These are phyloP conservation scores for Callosobruchus maculatus DNA, from an alignment of 2,888 invertebrate species.

Conservation along the genomic window DNA sequence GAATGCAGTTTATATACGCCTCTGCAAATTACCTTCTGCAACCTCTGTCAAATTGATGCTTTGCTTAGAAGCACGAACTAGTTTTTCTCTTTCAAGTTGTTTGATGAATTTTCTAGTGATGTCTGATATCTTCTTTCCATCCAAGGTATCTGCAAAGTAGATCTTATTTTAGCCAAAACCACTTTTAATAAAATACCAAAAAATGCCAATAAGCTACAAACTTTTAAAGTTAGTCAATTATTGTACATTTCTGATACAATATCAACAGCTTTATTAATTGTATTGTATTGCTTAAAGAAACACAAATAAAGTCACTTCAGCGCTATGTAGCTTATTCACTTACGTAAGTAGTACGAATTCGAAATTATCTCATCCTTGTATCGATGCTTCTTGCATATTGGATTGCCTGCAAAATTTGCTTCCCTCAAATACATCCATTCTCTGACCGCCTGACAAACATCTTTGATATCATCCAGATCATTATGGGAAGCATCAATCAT, in stretches of 20 bases:
- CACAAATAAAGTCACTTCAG: too few species aligned
- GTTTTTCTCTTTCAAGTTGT: slow-evolving; percentile 57
- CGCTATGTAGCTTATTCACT: too few species aligned
- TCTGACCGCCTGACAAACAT: slow-evolving; percentile 55
- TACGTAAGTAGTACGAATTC: slow-evolving; percentile 59
- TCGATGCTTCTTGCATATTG: slow-evolving; percentile 59
- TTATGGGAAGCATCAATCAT: slow-evolving; percentile 59
- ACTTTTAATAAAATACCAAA: too few species aligned
- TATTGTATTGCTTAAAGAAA: too few species aligned
- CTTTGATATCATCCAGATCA: slow-evolving; percentile 54
- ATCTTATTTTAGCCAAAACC: neutral
- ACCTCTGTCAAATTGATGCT: slow-evolving; percentile 33
- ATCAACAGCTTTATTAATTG: too few species aligned
- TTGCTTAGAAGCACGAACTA: slow-evolving; percentile 25
- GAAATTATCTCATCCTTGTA: slow-evolving; percentile 68
- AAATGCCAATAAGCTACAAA: too few species aligned
- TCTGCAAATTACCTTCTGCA: slow-evolving; percentile 34
- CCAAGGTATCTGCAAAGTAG: slow-evolving; percentile 54
- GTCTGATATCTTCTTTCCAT: slow-evolving; percentile 58
- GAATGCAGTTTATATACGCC: too few species aligned
- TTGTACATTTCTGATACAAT: too few species aligned
- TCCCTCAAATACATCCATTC: slow-evolving; percentile 56
- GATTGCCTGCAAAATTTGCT: slow-evolving; percentile 60
- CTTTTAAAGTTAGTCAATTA: too few species aligned
- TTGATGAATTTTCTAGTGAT: slow-evolving; percentile 60